Conservation (phyloP, 2,797 vertebrate species). For the Erpetoichthys calabaricus region DNA sequence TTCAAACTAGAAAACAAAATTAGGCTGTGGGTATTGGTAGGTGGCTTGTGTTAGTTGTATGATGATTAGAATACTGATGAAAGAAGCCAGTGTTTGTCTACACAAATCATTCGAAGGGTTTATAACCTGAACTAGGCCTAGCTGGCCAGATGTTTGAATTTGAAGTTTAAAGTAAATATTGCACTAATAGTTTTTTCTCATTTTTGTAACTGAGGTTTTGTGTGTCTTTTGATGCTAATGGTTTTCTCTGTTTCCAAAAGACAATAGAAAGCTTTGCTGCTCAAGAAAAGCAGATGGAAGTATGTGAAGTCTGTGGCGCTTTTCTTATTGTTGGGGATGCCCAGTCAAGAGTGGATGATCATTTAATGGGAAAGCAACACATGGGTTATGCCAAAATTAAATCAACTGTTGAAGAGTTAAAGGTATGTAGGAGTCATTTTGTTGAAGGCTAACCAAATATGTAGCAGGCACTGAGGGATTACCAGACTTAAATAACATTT, state of each 20-base stretch:
- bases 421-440: constrained; percentile 48
- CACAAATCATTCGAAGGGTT: too few species aligned
- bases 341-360: constrained; percentile 92
- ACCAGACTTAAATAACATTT: too few species aligned
- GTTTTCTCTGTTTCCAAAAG: constrained; percentile 32
- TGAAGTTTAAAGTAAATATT: background rate
- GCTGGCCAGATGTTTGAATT: too few species aligned
- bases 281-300: constrained; percentile 98
- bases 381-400: constrained; percentile 99
- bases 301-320: constrained; percentile 95
- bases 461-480: too few species aligned
- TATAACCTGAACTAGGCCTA: too few species aligned
- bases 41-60: too few species aligned
- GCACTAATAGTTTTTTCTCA: background rate
- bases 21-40: too few species aligned
- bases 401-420: constrained; percentile 95
- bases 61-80: too few species aligned
- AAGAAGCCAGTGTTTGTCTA: too few species aligned
- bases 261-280: constrained; percentile 97
- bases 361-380: constrained; percentile 97
- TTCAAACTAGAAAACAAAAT: too few species aligned
- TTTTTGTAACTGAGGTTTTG: background rate
- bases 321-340: constrained; percentile 96
- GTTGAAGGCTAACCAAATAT: too few species aligned
- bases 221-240: background rate